Evolutionary conservation across 2,797 vertebrate genomes (phyloP).

Genomic region (Schizothorax lantsangensis): DNA sequence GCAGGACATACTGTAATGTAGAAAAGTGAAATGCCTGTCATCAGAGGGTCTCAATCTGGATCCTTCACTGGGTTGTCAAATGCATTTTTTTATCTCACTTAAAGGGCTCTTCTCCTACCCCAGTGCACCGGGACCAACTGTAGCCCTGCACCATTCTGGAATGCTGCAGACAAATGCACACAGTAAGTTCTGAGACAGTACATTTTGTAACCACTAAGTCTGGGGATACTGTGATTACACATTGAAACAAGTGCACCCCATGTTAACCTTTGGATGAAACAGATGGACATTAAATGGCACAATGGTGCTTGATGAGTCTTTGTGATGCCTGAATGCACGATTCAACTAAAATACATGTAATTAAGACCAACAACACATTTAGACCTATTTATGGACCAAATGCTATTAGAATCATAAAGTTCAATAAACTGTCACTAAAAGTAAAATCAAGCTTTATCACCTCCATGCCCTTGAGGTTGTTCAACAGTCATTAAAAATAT

Average conservation of each 20-base stretch:
- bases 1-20: not conserved
- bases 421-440: not conserved
- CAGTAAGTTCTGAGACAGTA: not conserved
- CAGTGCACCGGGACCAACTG: not conserved
- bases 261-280: not conserved
- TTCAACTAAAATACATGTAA: not conserved
- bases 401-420: not conserved
- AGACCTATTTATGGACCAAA: not conserved
- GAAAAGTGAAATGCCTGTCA: not conserved
- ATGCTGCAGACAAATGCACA: not conserved
- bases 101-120: slow-evolving; percentile 11
- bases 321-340: not conserved
- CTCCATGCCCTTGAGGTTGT: not conserved
- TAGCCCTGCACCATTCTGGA: not conserved
- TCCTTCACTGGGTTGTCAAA: not conserved
- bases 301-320: slow-evolving; percentile 1
- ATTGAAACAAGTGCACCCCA: not conserved
- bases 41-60: not conserved
- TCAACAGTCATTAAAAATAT: not conserved
- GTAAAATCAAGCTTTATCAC: not conserved
- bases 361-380: not conserved
- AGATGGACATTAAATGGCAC: slow-evolving; percentile 22
- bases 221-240: not conserved
- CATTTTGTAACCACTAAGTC: slow-evolving; percentile 1
- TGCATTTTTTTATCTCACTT: slow-evolving; percentile 20